A percentile compares a stretch with the other conserved stretches of the same genome.
These are phyloP conservation scores for Dicerorhinus sumatrensis DNA, from an alignment of 2,113 vertebrate genomes.

Conservation along the genomic window DNA sequence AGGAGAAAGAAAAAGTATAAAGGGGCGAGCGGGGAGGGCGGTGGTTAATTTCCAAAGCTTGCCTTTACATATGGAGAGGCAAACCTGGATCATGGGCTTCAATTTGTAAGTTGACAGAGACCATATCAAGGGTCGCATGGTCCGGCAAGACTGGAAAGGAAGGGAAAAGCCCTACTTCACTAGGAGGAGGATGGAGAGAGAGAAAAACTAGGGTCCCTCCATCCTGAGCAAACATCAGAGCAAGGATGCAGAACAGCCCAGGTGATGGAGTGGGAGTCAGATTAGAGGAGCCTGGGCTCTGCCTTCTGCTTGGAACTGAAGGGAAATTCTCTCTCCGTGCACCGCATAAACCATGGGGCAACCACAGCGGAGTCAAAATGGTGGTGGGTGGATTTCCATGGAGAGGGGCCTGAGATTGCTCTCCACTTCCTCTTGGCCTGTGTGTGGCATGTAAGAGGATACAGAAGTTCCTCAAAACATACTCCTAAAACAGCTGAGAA, in stretches of 20 bases:
- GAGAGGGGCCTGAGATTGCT: neutral
- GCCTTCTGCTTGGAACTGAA: neutral
- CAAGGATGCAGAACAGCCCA: neutral
- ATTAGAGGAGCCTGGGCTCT: neutral
- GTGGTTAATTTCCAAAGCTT: neutral
- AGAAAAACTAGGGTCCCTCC: neutral
- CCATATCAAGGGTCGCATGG: neutral
- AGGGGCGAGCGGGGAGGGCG: too few species aligned
- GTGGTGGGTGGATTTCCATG: neutral
- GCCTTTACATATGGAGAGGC: neutral
- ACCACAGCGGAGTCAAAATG: neutral
- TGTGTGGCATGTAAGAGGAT: neutral
- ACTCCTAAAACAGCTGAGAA: neutral
- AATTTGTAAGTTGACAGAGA: too few species aligned
- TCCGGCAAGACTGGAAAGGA: neutral
- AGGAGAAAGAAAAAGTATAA: neutral
- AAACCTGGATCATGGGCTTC: neutral
- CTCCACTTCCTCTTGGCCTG: neutral
- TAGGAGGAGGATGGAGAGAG: neutral
- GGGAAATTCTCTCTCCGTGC: neutral
- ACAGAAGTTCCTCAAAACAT: neutral
- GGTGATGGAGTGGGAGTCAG: neutral
- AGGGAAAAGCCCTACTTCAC: neutral
- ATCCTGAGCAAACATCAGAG: neutral
- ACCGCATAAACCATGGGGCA: neutral